Evolutionary conservation across 2,113 vertebrate genomes (phyloP).

Genomic region (Hippoglossus stenolepis): DNA sequence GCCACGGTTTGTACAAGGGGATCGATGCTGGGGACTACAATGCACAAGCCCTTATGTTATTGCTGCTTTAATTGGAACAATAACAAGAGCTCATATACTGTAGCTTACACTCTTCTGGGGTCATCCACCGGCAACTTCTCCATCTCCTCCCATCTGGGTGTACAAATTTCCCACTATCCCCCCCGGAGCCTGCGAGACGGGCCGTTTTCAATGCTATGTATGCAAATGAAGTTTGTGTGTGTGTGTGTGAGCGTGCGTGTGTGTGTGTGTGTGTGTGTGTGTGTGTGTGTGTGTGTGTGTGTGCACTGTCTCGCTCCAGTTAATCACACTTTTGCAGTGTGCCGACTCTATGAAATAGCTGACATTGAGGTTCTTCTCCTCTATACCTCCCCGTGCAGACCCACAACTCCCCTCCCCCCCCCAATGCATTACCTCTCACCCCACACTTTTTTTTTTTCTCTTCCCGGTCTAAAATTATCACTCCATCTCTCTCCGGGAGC

Average conservation of each 20-base stretch:
- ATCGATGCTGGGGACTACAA: conserved; percentile 63
- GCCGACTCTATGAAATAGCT: conserved; percentile 68
- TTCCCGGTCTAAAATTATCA: conserved; percentile 77
- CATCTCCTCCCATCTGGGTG: conserved; percentile 69
- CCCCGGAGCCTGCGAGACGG: conserved; percentile 34
- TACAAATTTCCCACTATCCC: conserved; percentile 46
- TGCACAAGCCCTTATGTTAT: conserved; percentile 58
- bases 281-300: not conserved
- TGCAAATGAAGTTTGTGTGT: conserved; percentile 55
- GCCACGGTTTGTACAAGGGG: conserved; percentile 55
- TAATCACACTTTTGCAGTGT: conserved; percentile 69
- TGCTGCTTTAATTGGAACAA: conserved; percentile 76
- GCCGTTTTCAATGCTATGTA: conserved; percentile 48
- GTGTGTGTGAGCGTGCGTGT: not conserved
- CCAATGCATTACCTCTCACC: not conserved
- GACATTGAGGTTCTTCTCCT: conserved; percentile 71
- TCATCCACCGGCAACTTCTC: conserved; percentile 54
- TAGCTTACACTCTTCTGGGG: conserved; percentile 47
- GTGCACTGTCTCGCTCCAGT: conserved; percentile 61
- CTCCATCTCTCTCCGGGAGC: conserved; percentile 72
- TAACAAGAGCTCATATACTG: conserved; percentile 48
- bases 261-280: conserved; percentile 10
- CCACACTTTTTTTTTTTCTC: not conserved
- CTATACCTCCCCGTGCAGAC: conserved; percentile 46
- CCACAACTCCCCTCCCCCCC: conserved; percentile 25